Base-by-base conservation (phyloP, 2,113 vertebrate genomes). In the Gnathonemus longibarbis region DNA sequence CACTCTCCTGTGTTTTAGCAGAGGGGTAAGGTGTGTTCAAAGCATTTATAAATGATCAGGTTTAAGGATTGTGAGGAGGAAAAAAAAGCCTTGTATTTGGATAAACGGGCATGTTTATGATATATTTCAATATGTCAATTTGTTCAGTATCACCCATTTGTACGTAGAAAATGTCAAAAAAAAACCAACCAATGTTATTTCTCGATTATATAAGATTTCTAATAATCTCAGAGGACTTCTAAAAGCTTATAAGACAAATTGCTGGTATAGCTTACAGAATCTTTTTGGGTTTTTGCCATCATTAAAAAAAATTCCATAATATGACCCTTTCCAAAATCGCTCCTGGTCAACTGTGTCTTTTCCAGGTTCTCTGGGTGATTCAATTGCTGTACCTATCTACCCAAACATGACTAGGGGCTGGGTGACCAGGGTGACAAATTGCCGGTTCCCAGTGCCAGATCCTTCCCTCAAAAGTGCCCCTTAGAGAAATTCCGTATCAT, bases 401-500 rank as follows among this genome's bases (percentile, higher is more conserved):
- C 24, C 45, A 50, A 48, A 86, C 45, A 50, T 86, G 84, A 86
- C 45, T 48, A 15, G 10, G n/a, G 84, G 24, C 84, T 17, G 45
- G 21, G 21, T 86, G 84, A 50, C 10, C 48, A 50, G 48, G 45
- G 45, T 48, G 45, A 48, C 45, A 86, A 48, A 86, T 86, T 50
- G 48, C 45, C 11, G 11, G 9, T 19, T 86, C 11, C 84, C 48
- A 27, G 48, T 86, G 46, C 84, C 84, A 48, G 48, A 6, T 86
- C 24, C 46, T 5, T 85, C 45, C 84, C 8, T 49, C 84, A 48
- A 27, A 86, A 86, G 48, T 49, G 84, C 46, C n/a, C 45, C 48
- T 86, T 15, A 86, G 84, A 86, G 84, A 86, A 86, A 86, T 49
- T 86, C 24, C 10, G 84, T 86, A 50, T 86, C 84, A 86, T 86